phyloP scores from a whole-genome alignment of 1,140 invertebrate genomes.

The Halesus radiatus region DNA sequence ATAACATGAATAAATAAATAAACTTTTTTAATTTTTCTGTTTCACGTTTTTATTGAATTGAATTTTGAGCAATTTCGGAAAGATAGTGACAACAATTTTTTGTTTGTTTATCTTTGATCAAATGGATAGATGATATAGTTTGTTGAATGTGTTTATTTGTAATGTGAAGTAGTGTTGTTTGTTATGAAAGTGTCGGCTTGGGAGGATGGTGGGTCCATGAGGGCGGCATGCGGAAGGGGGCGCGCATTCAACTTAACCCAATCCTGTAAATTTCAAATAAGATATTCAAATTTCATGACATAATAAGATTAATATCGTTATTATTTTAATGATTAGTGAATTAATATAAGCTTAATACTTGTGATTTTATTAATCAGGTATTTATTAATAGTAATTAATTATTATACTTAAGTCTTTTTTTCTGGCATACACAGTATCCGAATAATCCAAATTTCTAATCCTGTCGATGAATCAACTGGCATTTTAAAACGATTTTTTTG shows the following conservation, averaged over 20 bases:
- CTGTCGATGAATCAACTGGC: not conserved
- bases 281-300: constrained; percentile 39
- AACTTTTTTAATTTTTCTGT: no score
- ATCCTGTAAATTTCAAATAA: constrained; percentile 56
- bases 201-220: not conserved
- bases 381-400: not conserved
- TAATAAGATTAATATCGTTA: not conserved
- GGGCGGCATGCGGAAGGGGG: constrained; percentile 14
- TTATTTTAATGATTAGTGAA: not conserved
- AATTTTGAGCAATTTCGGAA: no score
- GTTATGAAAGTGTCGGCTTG: not conserved
- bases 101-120: not conserved
- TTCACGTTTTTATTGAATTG: no score
- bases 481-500: no score
- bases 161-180: not conserved
- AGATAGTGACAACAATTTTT: no score
- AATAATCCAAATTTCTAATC: not conserved
- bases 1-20: no score
- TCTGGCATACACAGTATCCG: not conserved
- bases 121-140: not conserved
- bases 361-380: not conserved
- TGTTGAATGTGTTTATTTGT: not conserved
- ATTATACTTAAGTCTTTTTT: not conserved
- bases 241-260: constrained; percentile 54
- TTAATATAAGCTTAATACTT: not conserved